A percentile compares a stretch with the other conserved stretches of the same genome.
These are phyloP conservation scores for Centrocercus urophasianus DNA, from an alignment of 2,113 vertebrate genomes.

Conservation along the genomic window DNA sequence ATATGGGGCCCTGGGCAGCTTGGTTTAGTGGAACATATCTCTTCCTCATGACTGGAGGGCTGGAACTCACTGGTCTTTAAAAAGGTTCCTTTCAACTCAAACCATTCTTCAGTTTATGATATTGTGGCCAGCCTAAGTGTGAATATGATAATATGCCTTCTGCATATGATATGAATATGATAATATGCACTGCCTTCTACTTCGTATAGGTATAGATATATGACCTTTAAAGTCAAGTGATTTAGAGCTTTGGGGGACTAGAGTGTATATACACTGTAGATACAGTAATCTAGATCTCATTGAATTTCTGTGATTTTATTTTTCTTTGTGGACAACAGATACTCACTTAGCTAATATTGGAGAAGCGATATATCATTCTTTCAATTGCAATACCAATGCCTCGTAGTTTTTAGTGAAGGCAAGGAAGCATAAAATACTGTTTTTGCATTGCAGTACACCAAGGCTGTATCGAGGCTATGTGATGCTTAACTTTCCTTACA, in stretches of 20 bases:
- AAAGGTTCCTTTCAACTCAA: background rate
- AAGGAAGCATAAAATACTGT: background rate
- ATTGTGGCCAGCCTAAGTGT: background rate
- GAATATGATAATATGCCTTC: background rate
- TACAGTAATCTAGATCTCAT: background rate
- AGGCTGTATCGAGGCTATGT: background rate
- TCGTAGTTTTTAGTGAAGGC: background rate
- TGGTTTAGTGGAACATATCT: background rate
- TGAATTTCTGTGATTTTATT: background rate
- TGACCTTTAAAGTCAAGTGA: background rate
- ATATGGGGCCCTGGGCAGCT: background rate
- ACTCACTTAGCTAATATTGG: background rate
- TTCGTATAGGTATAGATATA: background rate
- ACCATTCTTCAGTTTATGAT: background rate
- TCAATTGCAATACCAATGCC: background rate
- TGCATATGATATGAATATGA: background rate
- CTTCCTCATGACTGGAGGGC: background rate
- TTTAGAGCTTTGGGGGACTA: background rate
- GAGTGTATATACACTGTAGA: background rate
- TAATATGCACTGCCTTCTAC: background rate
- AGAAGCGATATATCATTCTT: background rate
- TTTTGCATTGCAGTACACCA: background rate
- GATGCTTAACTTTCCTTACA: background rate
- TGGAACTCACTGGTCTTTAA: background rate
- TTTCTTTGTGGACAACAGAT: background rate